These are phyloP conservation scores for Heliornis fulica DNA, from an alignment of 2,113 vertebrate genomes.

Conservation along the genomic window DNA sequence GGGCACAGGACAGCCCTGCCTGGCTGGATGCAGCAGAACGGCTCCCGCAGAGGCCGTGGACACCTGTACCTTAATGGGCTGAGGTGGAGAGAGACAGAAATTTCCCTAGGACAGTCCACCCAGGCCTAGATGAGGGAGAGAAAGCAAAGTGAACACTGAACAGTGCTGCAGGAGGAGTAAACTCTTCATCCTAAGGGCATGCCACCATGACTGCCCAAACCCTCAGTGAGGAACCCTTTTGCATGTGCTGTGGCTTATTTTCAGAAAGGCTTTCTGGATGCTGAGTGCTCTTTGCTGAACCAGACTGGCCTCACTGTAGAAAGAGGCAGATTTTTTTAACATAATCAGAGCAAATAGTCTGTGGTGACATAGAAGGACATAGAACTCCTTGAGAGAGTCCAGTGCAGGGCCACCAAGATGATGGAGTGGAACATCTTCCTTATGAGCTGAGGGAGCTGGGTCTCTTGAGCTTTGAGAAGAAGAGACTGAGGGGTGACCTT, in stretches of 20 bases:
- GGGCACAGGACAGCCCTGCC: not conserved
- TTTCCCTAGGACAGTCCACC: not conserved
- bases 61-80: not conserved
- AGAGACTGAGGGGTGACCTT: no score
- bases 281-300: not conserved
- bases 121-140: not conserved
- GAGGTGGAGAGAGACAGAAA: not conserved
- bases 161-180: not conserved
- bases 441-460: no score
- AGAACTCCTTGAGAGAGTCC: no score
- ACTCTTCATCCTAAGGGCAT: not conserved
- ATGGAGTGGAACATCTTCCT: no score
- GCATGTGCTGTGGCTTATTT: not conserved
- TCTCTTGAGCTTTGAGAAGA: no score
- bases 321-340: not conserved
- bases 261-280: not conserved
- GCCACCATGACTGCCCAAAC: not conserved
- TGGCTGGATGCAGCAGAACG: not conserved
- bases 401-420: no score
- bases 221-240: not conserved
- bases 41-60: not conserved
- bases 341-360: not conserved
- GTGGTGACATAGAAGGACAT: no score
- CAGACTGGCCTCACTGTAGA: not conserved
- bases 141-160: not conserved